A percentile compares a stretch with the other conserved stretches of the same genome.
These are phyloP conservation scores for Promerops cafer DNA, from an alignment of 2,113 vertebrate genomes.

Conservation along the genomic window DNA sequence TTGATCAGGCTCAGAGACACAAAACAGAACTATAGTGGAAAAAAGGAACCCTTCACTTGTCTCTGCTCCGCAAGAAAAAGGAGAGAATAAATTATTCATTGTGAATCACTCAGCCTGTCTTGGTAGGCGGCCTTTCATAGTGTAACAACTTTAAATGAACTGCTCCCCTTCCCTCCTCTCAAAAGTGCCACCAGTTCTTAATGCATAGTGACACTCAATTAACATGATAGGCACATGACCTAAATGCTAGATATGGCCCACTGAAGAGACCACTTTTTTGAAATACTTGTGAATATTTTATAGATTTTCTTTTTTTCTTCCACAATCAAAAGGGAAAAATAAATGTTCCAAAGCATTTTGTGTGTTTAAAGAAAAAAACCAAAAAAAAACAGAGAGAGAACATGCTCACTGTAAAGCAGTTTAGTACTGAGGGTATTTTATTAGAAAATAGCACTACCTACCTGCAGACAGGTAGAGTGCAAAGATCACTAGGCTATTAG, in stretches of 20 bases:
- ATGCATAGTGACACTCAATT: background rate
- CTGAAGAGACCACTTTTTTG: background rate
- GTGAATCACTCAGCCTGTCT: background rate
- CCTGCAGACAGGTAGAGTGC: background rate
- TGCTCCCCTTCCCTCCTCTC: background rate
- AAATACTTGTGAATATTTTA: slow-evolving; percentile 13
- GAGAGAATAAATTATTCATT: slow-evolving; percentile 32
- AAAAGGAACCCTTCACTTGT: background rate
- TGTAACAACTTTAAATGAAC: background rate
- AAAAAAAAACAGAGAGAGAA: background rate
- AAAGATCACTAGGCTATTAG: background rate
- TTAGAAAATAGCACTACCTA: background rate
- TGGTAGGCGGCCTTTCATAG: background rate
- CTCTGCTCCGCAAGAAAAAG: background rate
- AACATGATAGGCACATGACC: slow-evolving; percentile 21
- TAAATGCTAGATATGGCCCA: background rate
- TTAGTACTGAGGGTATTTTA: background rate
- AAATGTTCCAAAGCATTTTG: background rate
- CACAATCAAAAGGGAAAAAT: background rate
- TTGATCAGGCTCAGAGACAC: background rate
- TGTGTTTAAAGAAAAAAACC: background rate
- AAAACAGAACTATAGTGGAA: background rate
- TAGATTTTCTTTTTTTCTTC: background rate
- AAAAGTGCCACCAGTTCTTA: background rate
- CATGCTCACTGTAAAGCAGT: background rate